Base-by-base conservation (phyloP, 2,888 invertebrate genomes). In the Rotaria magnacalcarata region DNA sequence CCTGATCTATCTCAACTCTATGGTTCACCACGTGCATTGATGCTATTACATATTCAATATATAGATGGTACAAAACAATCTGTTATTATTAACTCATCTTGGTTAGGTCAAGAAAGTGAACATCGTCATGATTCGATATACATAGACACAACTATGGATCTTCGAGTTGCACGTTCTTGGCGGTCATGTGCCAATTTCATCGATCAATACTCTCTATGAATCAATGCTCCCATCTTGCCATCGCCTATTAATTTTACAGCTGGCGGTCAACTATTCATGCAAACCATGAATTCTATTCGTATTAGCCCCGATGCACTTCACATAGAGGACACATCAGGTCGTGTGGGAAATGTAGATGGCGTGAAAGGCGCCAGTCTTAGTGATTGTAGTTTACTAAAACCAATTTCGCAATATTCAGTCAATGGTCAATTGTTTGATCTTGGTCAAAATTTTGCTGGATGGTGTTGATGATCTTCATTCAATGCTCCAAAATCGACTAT, bases 381-480 rank as follows among this genome's bases (percentile, higher is more conserved):
- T 3, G 41, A 74, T 34, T 16, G 41, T 74, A 34, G 74, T 34
- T 14, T 74, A 34, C 41, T 74, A 1, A 74, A 27, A 74, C 74
- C 56, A 1, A 58, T 58, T 58, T 58, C 56, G 24, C 56, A 58
- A 58, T 34, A 74, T 34, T 74, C 10, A 16, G 27, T 41, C 1
- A 74, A 74, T 74, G 74, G 74, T 34, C 27, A 74, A 21, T 1
- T 74, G 7, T 74, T 74, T 74, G 74, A 74, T 58, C n/a, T 58
- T n/a, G 58, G 58, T n/a, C 58, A 58, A n/a, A 58, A 58, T n/a
- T 58, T 58, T 58, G 74, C 74, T 2, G 74, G 74, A 16, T 74
- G 74, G 74, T 74, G 74, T 74, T 2, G 7, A 74, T 19, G 34
- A 41, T 27, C 74, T 10, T 27, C 34, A 27, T 5, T 74, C 5